phyloP scores from a whole-genome alignment of 2,113 vertebrate genomes.

The Varanus salvator region DNA sequence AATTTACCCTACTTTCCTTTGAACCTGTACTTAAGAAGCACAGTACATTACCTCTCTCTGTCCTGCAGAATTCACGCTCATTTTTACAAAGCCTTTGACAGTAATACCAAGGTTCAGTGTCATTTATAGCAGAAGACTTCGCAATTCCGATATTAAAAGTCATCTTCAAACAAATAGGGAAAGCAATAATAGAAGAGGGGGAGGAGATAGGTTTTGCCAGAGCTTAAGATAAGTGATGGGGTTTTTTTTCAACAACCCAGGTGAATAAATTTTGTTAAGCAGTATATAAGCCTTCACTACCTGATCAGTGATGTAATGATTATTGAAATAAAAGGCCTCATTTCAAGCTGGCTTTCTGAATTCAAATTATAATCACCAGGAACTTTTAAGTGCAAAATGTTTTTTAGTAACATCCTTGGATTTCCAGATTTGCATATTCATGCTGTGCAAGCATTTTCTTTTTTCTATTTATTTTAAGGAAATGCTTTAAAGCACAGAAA shows the following conservation, averaged over 20 bases:
- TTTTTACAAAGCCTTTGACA: background rate
- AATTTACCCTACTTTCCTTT: background rate
- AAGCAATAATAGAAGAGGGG: background rate
- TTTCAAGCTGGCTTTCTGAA: background rate
- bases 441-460: background rate
- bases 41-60: background rate
- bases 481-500: accelerated
- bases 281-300: background rate
- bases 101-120: background rate
- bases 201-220: background rate
- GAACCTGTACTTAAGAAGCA: background rate
- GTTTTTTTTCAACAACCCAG: background rate
- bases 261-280: accelerated
- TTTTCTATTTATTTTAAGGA: accelerated
- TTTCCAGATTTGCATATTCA: background rate
- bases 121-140: background rate
- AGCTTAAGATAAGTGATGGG: background rate
- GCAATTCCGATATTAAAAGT: background rate
- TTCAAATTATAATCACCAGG: background rate
- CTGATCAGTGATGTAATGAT: background rate
- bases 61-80: background rate
- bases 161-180: background rate
- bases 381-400: background rate
- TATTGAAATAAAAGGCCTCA: background rate
- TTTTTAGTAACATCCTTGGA: background rate